phyloP scores from a whole-genome alignment of 2,113 vertebrate genomes.

The Onychostruthus taczanowskii region DNA sequence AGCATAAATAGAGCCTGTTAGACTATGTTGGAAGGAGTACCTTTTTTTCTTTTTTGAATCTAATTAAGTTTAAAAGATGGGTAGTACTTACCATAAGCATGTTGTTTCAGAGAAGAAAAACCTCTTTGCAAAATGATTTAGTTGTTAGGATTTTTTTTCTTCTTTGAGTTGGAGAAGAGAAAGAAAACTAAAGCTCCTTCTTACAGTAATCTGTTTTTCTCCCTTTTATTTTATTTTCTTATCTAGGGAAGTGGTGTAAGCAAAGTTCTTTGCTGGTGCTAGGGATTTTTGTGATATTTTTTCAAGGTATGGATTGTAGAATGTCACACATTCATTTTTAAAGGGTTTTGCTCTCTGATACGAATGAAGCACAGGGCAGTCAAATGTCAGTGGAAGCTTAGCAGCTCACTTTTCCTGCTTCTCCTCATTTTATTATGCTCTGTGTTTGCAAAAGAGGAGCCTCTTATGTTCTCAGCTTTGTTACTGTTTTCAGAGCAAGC shows the following conservation, averaged over 20 bases:
- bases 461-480: neutral
- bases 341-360: constrained; percentile 66
- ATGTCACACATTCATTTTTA: constrained; percentile 80
- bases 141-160: constrained; percentile 1
- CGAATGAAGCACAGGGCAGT: constrained; percentile 64
- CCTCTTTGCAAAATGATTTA: constrained; percentile 31
- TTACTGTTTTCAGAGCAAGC: neutral
- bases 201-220: constrained; percentile 50
- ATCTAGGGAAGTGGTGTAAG: constrained; percentile 21
- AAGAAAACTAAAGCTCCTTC: neutral
- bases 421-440: neutral
- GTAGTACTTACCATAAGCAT: neutral
- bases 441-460: constrained; percentile 41
- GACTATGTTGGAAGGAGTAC: neutral
- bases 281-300: constrained; percentile 62
- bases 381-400: constrained; percentile 68
- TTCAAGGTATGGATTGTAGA: constrained; percentile 67
- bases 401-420: constrained; percentile 32
- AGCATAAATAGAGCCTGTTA: neutral
- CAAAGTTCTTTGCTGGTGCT: constrained; percentile 22
- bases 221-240: constrained; percentile 63
- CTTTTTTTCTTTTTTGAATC: neutral
- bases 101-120: constrained; percentile 10
- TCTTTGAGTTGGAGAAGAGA: neutral
- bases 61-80: neutral